Evolutionary conservation across 2,797 vertebrate genomes (phyloP).

Genomic region (Emydoidea blandingii): DNA sequence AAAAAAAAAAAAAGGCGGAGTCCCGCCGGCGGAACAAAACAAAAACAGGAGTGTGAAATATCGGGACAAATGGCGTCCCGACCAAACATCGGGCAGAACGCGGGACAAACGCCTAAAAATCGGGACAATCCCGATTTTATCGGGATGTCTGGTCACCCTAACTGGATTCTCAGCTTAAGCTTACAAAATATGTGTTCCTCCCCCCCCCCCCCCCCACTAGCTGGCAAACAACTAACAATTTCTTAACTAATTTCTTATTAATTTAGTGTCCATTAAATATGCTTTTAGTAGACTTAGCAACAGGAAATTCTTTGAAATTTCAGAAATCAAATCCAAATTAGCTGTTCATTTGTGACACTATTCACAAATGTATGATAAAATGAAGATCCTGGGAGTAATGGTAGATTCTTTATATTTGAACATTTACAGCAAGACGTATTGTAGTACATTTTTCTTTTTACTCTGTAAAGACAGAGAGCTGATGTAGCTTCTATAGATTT

Average conservation of each 20-base stretch:
- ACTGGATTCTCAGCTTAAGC: slow-evolving; percentile 26
- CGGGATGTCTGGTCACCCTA: neutral
- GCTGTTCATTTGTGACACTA: slow-evolving; percentile 1
- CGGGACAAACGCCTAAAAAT: too few relatives aligned
- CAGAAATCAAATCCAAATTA: slow-evolving; percentile 35
- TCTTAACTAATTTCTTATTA: slow-evolving; percentile 3
- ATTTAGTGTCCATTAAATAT: slow-evolving; percentile 3
- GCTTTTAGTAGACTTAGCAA: slow-evolving; percentile 5
- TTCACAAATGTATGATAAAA: slow-evolving; percentile 14
- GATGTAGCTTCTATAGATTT: neutral
- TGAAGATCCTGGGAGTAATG: neutral
- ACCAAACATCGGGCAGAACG: too few relatives aligned
- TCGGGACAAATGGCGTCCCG: too few relatives aligned
- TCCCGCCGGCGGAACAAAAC: too few relatives aligned
- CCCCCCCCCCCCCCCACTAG: neutral
- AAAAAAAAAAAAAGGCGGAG: too few relatives aligned
- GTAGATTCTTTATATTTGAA: neutral
- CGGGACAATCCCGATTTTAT: too few relatives aligned
- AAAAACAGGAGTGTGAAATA: too few relatives aligned
- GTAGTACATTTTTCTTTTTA: neutral
- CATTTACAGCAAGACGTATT: neutral
- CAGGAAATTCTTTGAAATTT: slow-evolving; percentile 36
- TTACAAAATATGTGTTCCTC: neutral
- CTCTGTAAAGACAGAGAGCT: neutral
- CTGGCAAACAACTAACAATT: slow-evolving; percentile 25